A percentile compares a stretch with the other conserved stretches of the same genome.
Conservation (phyloP, 2,888 invertebrate genomes). For the Ferdinandea cuprea region DNA sequence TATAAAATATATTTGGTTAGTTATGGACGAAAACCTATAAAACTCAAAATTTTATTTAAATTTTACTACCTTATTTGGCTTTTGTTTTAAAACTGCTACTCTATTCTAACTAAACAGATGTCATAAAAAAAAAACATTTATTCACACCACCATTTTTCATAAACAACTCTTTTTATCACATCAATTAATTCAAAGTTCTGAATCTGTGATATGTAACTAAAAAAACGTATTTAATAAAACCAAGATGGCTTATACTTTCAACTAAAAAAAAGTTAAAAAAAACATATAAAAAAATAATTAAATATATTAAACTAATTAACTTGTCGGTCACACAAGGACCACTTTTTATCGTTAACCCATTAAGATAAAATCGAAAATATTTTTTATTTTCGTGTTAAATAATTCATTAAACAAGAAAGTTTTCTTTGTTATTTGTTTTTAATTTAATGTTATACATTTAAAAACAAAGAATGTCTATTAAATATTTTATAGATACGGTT, state of each 20-base stretch:
- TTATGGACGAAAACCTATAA: too few species aligned
- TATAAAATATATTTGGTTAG: too few species aligned
- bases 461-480: constrained; percentile 52
- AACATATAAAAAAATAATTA: constrained; percentile 33
- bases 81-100: neutral
- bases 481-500: constrained; percentile 35
- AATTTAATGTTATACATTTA: constrained; percentile 38
- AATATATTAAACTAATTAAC: constrained; percentile 15
- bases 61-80: neutral
- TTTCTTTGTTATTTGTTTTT: constrained; percentile 36
- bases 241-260: constrained; percentile 66
- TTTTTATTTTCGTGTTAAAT: constrained; percentile 25
- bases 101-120: neutral
- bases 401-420: constrained; percentile 21
- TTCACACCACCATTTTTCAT: constrained; percentile 49
- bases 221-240: constrained; percentile 63
- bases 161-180: constrained; percentile 65
- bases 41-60: too few species aligned
- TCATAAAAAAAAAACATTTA: constrained; percentile 33
- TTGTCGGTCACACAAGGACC: constrained; percentile 65
- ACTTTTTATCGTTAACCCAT: constrained; percentile 26
- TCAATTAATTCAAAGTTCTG: constrained; percentile 79
- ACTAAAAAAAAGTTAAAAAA: constrained; percentile 29
- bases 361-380: constrained; percentile 27
- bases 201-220: constrained; percentile 83